Evolutionary conservation across 2,113 vertebrate genomes (phyloP), one percentile per base, ranked within the genome.

Genomic region (Ceyx cyanopectus): DNA sequence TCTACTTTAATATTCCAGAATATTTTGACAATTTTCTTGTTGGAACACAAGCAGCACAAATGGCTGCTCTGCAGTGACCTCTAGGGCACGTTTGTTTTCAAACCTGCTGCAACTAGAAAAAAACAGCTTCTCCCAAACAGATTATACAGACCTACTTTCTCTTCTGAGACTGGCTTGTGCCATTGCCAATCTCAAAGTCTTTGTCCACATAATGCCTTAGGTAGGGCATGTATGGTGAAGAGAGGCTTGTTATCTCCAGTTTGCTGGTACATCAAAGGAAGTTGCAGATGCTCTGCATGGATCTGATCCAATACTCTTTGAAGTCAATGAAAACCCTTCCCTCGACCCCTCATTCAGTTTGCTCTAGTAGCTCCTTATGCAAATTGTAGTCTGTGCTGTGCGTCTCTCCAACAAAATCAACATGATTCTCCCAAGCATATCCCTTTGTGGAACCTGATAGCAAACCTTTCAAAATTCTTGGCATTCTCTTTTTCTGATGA

Each of bases 181-280:
- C 51, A 56, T 23, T 87, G 73, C 79, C 80, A 90, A 34, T 29
- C 66, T 79, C 70, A 20, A 66, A 89, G 34, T 74, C 84, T 37
- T 92, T 70, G 75, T 87, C 34, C 43, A 70, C 72, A 89, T 76
- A 92, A 89, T 67, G 48, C 48, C 27, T 24, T 70, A 53, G 61
- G 29, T 54, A 40, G 72, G 21, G 45, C 29, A 45, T 16, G 23
- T 21, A 51, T 1, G 4, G 70, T 80, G 67, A 74, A 68, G 56
- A 82, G 60, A 67, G 79, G 75, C 18, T 82, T 29, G 63, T 92
- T 79, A 89, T 87, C 84, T 89, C 21, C 46, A 34, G 50, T 82
- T 91, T 87, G 81, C 63, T 87, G 75, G 54, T 74, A 56, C 81
- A 95, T 96, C 96, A 96, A 95, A 95, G 91, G 91, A 87, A 89